Conservation (phyloP, 2,113 vertebrate genomes). For the Abramis brama region DNA sequence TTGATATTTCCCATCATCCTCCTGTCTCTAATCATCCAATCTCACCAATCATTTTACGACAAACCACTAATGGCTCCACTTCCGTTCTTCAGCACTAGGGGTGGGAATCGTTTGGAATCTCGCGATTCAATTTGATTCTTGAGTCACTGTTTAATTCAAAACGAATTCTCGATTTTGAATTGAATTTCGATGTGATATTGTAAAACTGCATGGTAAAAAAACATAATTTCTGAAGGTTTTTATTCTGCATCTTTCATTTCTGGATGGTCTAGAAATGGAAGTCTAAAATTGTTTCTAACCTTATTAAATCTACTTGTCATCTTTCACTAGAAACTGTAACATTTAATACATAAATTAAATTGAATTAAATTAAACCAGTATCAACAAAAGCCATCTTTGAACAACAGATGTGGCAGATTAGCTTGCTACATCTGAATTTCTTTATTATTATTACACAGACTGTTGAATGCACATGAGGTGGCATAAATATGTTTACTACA, state of each 20-base stretch:
- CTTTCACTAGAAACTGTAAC: neutral
- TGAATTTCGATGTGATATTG: neutral
- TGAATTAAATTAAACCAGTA: neutral
- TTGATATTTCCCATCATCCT: conserved; percentile 55
- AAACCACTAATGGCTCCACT: conserved; percentile 38
- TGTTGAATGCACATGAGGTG: neutral
- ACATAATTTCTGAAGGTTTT: neutral
- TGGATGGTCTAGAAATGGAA: neutral
- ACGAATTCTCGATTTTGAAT: neutral
- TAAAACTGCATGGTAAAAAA: neutral
- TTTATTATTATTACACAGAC: neutral
- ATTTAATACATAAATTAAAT: neutral
- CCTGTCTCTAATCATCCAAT: too few species aligned
- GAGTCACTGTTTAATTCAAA: too few species aligned
- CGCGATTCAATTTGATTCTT: too few species aligned
- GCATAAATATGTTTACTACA: neutral
- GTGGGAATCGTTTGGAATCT: too few species aligned
- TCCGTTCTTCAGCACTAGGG: too few species aligned
- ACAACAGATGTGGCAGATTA: neutral
- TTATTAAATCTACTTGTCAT: neutral
- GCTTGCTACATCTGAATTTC: neutral
- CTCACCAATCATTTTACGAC: neutral
- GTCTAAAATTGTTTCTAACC: neutral
- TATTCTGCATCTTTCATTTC: neutral
- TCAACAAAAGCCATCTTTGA: neutral